Evolutionary conservation across 2,888 invertebrate species (phyloP).

Genomic region (Cremastinae sp.): DNA sequence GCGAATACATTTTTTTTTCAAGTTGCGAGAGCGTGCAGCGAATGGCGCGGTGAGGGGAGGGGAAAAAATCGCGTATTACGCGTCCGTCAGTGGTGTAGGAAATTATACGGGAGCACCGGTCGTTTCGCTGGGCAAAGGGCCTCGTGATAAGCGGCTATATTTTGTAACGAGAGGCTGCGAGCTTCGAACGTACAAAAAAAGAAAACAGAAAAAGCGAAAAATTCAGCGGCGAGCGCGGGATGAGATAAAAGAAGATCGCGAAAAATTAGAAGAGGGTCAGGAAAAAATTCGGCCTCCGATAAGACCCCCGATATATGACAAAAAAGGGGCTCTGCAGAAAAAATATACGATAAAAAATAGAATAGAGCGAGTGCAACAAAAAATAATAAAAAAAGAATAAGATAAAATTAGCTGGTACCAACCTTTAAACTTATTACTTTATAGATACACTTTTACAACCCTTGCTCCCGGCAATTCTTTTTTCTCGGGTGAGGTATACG

Average conservation of each 20-base stretch:
- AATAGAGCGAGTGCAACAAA: no score
- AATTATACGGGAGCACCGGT: slow-evolving; percentile 62
- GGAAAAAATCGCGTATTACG: slow-evolving; percentile 57
- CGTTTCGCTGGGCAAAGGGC: slow-evolving; percentile 60
- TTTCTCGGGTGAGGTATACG: not conserved
- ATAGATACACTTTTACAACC: slow-evolving; percentile 51
- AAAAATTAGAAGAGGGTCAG: not conserved
- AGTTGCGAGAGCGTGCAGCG: slow-evolving; percentile 15
- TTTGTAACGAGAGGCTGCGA: slow-evolving; percentile 50
- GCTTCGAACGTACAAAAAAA: slow-evolving; percentile 43
- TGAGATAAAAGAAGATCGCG: not conserved
- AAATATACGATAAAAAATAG: slow-evolving; percentile 9
- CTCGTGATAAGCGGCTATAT: slow-evolving; percentile 62
- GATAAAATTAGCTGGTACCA: slow-evolving; percentile 11
- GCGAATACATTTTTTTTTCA: slow-evolving; percentile 9
- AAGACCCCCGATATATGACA: not conserved
- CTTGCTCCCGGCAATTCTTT: slow-evolving; percentile 21
- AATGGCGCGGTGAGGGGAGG: not conserved
- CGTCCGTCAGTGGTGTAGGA: slow-evolving; percentile 63
- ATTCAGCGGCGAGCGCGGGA: not conserved
- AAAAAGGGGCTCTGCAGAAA: slow-evolving; percentile 38
- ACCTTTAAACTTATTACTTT: slow-evolving; percentile 42
- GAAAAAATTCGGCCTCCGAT: no score
- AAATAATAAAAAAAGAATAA: slow-evolving; percentile 4
- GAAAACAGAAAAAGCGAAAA: slow-evolving; percentile 30